A percentile compares a stretch with the other conserved stretches of the same genome.
Evolutionary conservation across 2,113 vertebrate species (phyloP).

Genomic region (Pelecanoides urinatrix): DNA sequence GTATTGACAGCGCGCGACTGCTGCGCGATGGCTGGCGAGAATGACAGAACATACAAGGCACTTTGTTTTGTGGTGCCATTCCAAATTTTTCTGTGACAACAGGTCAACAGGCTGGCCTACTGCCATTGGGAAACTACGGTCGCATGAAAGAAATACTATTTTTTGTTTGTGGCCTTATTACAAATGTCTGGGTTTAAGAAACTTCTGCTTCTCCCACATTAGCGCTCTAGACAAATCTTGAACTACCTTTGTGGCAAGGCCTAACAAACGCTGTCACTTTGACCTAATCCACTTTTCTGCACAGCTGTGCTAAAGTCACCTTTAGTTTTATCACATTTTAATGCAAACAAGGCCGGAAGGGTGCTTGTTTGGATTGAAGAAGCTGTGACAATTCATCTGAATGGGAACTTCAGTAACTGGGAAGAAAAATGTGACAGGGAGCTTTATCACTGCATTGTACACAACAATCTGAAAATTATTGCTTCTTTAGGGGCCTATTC

Average conservation of each 20-base stretch:
- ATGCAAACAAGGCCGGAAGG: constrained; percentile 90
- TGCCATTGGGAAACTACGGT: constrained; percentile 54
- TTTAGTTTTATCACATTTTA: constrained; percentile 91
- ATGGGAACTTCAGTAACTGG: constrained; percentile 87
- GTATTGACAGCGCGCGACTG: background rate
- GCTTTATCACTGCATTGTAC: constrained; percentile 84
- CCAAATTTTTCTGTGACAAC: constrained; percentile 40
- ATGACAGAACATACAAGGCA: background rate
- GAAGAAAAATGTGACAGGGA: constrained; percentile 94
- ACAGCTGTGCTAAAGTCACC: constrained; percentile 85
- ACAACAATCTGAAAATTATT: constrained; percentile 83
- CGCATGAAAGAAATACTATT: constrained; percentile 65
- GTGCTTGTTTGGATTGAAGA: constrained; percentile 79
- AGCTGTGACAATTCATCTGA: constrained; percentile 83
- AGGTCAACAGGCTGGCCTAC: constrained; percentile 66
- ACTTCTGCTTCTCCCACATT: constrained; percentile 74
- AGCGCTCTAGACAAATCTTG: constrained; percentile 61
- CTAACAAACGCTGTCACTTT: constrained; percentile 79
- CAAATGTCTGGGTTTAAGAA: constrained; percentile 75
- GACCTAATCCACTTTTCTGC: constrained; percentile 91
- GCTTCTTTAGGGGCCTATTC: constrained; percentile 75
- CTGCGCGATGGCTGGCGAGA: background rate
- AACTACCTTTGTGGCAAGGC: constrained; percentile 60
- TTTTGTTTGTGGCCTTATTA: constrained; percentile 56
- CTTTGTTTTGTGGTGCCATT: constrained; percentile 10